Base-by-base conservation (phyloP, 2,797 vertebrate genomes). In the Cetoscarus ocellatus region DNA sequence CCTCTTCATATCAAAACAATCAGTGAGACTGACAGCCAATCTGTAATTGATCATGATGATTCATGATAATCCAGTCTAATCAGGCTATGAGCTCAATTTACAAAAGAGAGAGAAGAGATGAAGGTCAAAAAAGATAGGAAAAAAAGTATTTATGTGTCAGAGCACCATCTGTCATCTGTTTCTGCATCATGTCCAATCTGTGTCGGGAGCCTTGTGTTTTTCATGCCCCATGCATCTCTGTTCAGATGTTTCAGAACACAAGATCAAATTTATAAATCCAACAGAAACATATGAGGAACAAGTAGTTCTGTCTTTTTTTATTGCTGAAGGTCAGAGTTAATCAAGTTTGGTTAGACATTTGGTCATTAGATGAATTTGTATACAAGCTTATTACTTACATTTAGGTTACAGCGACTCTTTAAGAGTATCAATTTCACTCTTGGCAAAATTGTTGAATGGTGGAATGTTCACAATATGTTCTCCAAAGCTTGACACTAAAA, bases 101-200 rank as follows among this genome's bases (percentile, higher is more conserved):
- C 57, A 19, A 76, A 61, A 66, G 10, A 70, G 68, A 36, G 67
- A 39, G 19, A 80, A 61, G 59, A 43, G 70, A 67, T 52, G 65
- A 67, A 70, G 10, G 50, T 4, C 36, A 45, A 65, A 58, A 51
- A 57, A 56, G 47, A 77, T 65, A 73, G 62, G 57, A 62, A 54
- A 40, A 39, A 7, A 35, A 50, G 45, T 74, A 69, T 61, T 36
- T 50, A 61, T 1, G 49, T 35, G 47, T 44, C 47, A 9, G 8
- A 6, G 43, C 56, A 40, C 56, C 67, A 59, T 70, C 80, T 50
- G 65, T 73, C 75, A 39, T 9, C 9, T 56, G 39, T 38, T 56
- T 79, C 48, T 40, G 38, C 66, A 18, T 82, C 61, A 18, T 42
- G 53, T 59, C 14, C 42, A 58, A 79, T 52, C 15, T 43, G 38